Evolutionary conservation across 2,113 vertebrate genomes (phyloP), one percentile per base, ranked within the genome.

Genomic region (Sylvilagus bachmani): DNA sequence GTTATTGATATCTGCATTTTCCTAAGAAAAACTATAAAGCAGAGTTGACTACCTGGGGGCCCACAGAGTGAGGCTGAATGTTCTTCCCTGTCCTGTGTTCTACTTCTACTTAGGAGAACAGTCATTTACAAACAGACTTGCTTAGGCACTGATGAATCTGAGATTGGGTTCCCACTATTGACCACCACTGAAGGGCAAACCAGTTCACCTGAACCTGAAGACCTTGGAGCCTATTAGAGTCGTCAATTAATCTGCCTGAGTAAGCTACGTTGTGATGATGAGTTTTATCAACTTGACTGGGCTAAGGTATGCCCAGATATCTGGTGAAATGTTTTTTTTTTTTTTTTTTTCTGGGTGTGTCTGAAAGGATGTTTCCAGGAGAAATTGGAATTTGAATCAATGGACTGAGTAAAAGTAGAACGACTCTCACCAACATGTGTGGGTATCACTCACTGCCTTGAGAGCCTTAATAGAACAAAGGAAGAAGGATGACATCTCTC

Each of bases 1-100:
- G 19, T 3, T 33, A 29, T 12, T 4, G 31, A 21, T 24, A 11
- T 33, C 16, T 22, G 5, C 9, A 21, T 61, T 81, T 81, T 89
- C 22, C 33, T 7, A 36, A 33, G 75, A 73, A 44, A 5, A 8
- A 25, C 38, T 9, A 0, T 29, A 33, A 24, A 12, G 5, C 36
- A 21, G 24, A 79, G 12, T 17, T 44, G 24, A 31, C 16, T 5
- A 6, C 53, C 44, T 38, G 4, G 64, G 0, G 53, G 89, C n/a
- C 8, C 2, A 6, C 2, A 73, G 44, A 79, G 19, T 1, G 27
- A 29, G 13, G 21, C 5, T 36, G 31, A 29, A 33, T 14, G 1
- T 11, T 10, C 14, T 10, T 38, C 27, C 5, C 24, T 49, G 1
- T 4, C 22, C 25, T 19, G 11, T 12, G 11, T 6, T 9, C 3